phyloP scores from a whole-genome alignment of 2,797 vertebrate genomes.

The Tapirus indicus region DNA sequence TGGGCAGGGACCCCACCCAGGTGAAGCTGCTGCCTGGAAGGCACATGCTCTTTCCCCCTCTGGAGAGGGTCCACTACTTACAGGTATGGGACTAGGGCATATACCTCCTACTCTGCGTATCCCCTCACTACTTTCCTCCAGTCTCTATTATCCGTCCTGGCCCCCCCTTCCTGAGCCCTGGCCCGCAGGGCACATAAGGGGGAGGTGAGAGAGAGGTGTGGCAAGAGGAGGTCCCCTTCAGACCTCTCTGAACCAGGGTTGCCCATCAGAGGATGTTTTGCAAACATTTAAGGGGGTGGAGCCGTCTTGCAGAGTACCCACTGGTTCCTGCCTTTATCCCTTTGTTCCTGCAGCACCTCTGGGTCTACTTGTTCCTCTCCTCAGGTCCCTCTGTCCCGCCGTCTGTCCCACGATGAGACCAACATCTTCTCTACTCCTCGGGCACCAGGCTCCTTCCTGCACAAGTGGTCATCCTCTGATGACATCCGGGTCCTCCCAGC shows the following conservation, averaged over 20 bases:
- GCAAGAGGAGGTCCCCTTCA: background rate
- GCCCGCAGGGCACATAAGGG: background rate
- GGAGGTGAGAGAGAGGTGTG: background rate
- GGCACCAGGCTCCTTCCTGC: conserved; percentile 88
- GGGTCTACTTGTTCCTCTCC: conserved; percentile 49
- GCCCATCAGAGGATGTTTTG: background rate
- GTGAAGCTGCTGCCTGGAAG: conserved; percentile 90
- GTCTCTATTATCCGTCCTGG: background rate
- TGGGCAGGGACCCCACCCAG: conserved; percentile 87
- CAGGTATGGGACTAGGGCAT: conserved; percentile 83
- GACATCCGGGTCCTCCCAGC: conserved; percentile 88
- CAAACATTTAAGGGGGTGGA: background rate
- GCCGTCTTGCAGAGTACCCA: background rate
- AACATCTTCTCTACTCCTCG: conserved; percentile 90
- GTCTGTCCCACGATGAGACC: conserved; percentile 91
- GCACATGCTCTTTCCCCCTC: conserved; percentile 90
- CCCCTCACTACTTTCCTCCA: background rate
- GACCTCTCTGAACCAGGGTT: background rate
- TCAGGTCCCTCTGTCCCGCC: conserved; percentile 89
- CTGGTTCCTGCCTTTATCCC: background rate
- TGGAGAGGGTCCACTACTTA: conserved; percentile 90
- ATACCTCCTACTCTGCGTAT: background rate
- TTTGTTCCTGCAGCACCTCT: background rate
- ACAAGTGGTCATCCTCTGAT: conserved; percentile 92
- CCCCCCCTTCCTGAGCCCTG: background rate